These are phyloP conservation scores for Thamnaconus septentrionalis DNA, from an alignment of 2,113 vertebrate species.

Conservation along the genomic window DNA sequence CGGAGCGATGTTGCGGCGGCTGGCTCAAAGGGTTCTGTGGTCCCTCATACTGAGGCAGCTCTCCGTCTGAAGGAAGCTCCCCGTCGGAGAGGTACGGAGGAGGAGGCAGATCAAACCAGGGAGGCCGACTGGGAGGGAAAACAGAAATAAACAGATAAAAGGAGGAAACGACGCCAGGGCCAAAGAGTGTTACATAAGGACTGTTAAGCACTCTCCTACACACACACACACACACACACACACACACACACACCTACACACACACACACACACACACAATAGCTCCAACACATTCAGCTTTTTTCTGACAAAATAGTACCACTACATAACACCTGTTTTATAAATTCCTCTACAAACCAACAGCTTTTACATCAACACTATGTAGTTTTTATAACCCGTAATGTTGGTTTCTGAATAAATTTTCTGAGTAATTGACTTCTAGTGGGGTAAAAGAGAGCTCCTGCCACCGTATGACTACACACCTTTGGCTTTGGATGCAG, in stretches of 20 bases:
- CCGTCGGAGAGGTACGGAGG: constrained; percentile 87
- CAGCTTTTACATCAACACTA: too few species aligned
- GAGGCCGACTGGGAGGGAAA: constrained; percentile 79
- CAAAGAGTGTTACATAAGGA: constrained; percentile 3
- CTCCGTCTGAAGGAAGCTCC: constrained; percentile 75
- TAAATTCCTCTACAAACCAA: too few species aligned
- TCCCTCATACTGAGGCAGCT: constrained; percentile 86
- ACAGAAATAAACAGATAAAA: background rate
- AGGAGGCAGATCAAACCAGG: constrained; percentile 96
- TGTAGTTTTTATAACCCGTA: too few species aligned
- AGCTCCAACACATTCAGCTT: too few species aligned
- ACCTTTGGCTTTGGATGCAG: too few species aligned
- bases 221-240: too few species aligned
- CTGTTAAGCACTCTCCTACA: background rate
- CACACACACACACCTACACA: too few species aligned
- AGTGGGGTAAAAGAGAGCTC: too few species aligned
- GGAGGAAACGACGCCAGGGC: background rate
- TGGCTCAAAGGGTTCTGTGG: constrained; percentile 22
- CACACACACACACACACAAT: too few species aligned
- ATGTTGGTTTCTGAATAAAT: too few species aligned
- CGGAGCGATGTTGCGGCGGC: constrained; percentile 3
- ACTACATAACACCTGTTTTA: background rate
- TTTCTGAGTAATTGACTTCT: too few species aligned
- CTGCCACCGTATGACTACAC: too few species aligned
- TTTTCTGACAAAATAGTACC: background rate